Base-by-base conservation (phyloP, 92 coral and sea anemone species). In the Virgularia gustaviana region DNA sequence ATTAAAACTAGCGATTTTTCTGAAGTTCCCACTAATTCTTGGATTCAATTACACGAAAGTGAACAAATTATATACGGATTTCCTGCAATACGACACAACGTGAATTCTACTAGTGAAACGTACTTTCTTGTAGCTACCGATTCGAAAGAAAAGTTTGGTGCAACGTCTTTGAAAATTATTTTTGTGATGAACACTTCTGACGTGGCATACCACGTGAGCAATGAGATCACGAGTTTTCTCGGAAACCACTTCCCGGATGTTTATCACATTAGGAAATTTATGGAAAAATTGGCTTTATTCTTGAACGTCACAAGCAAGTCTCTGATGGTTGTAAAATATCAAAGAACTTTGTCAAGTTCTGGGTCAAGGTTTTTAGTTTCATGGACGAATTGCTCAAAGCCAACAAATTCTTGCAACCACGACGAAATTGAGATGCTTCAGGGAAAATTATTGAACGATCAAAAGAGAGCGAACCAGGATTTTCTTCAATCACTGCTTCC, bases 21-120 rank as follows among this genome's bases (percentile, higher is more conserved):
- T 18, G 83, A 78, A 18, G 73, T 91, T 18, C 57, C 84, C 9
- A 12, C 71, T 3, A 72, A 82, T 16, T 89, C 89, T 9, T 91
- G 97, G 97, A 80, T 91, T 35, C 80, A 83, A 49, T 75, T 91
- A 27, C 82, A 85, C 54, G 42, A 65, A 12, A 60, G 63, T 36
- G 60, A 32, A 6, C 97, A 89, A 29, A 77, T 76, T 6, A 62
- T 90, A 31, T 86, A 81, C 75, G 90, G 83, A 2, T 60, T 85
- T 39, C 95, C 97, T 3, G 44, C 66, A 10, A 13, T 63, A 2
- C 19, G 51, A 9, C 36, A 35, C 20, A 27, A 49, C 1, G 28
- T 29, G 23, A 63, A 60, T 34, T 30, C 67, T 6, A 60, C 43
- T 34, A 3, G 4, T 22, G 70, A 63, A 29, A 1, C n/a, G 49